phyloP scores from a whole-genome alignment of 2,113 vertebrate genomes.

The Corythoichthys haematopterus region DNA sequence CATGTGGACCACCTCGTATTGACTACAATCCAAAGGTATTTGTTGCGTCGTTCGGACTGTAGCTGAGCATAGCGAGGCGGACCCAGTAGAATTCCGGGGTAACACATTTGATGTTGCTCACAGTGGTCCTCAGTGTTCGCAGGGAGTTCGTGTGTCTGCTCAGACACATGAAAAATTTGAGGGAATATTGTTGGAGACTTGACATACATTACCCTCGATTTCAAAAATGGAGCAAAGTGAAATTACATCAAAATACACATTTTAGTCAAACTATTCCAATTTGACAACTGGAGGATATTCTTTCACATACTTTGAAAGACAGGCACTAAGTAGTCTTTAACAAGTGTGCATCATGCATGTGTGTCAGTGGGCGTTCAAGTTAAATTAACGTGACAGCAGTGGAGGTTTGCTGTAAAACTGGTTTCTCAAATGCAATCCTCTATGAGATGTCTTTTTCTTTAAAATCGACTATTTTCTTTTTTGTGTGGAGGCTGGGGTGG shows the following conservation, averaged over 20 bases:
- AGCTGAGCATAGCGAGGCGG: too few species aligned
- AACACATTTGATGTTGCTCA: too few species aligned
- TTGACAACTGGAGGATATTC: neutral
- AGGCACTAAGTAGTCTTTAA: neutral
- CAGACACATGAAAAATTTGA: too few species aligned
- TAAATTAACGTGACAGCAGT: slow-evolving; percentile 48
- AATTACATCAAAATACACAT: neutral
- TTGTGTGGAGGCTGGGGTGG: too few species aligned
- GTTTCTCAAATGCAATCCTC: slow-evolving; percentile 41
- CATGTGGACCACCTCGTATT: too few species aligned
- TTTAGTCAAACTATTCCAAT: neutral
- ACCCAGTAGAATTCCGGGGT: too few species aligned
- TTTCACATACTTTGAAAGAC: neutral
- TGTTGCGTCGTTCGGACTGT: too few species aligned
- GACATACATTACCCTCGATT: too few species aligned
- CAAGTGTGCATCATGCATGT: neutral
- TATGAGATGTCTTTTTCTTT: slow-evolving; percentile 23
- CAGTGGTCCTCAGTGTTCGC: too few species aligned
- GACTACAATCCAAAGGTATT: too few species aligned
- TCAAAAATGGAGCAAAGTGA: neutral
- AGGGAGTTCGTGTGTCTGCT: too few species aligned
- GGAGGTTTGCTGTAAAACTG: slow-evolving; percentile 41
- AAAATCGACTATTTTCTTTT: slow-evolving; percentile 28
- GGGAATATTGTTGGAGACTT: too few species aligned
- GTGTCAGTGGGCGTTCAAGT: slow-evolving; percentile 40